Evolutionary conservation across 2,888 invertebrate genomes (phyloP), one percentile per base, ranked within the genome.

Genomic region (Apodemia zela): DNA sequence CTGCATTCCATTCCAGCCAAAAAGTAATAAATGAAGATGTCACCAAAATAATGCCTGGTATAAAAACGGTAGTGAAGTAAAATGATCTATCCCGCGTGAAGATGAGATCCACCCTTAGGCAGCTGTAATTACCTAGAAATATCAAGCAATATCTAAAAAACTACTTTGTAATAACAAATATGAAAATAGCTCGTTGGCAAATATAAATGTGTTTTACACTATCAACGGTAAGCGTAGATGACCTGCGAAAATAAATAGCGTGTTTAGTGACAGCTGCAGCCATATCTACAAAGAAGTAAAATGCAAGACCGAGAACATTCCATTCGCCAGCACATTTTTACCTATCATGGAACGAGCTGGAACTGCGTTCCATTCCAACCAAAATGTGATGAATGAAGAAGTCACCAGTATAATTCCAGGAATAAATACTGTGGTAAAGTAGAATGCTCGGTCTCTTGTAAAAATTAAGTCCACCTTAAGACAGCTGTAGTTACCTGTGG

Each of bases 1-100:
- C 98, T 77, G 98, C 98, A 93, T 98, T 98, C 97, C 98, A 98
- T 93, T 98, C 98, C 92, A 98, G 94, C 98, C 98, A 98, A 94
- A 98, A 98, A 82, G 98, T 98, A 92, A 98, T 98, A 94, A 98
- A 98, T 81, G 98, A 98, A 91, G 97, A 97, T 76, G 98, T 98
- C 88, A 98, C 98, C 93, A 98, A 94, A 93, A 98, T 97, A 85
- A 98, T 97, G 82, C 98, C 98, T 79, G 98, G 98, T 93, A 98
- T 97, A 93, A 98, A 98, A 91, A 98, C 98, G 84, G 98, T 98
- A 79, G 97, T 98, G 93, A 98, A 97, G 94, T 98, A 98, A 94
- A 98, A 98, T 85, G 97, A 97, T 93, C 97, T 95, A 94, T 98
- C 98, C 88, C 98, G 94, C 75, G 97, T 98, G 93, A 98, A 98